Conservation (phyloP, 2,113 vertebrate species). For the Phocoena phocoena region DNA sequence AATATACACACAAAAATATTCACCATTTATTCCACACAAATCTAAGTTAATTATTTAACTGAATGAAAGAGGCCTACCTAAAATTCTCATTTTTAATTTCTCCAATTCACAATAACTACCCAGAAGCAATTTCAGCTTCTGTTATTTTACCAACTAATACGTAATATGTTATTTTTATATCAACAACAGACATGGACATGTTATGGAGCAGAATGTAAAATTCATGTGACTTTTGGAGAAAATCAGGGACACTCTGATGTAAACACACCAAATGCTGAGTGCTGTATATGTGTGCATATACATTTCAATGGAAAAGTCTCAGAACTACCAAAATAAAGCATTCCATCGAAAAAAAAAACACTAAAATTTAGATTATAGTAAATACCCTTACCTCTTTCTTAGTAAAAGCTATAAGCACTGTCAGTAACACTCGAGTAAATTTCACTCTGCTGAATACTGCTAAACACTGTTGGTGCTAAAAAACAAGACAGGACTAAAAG, state of each 20-base stretch:
- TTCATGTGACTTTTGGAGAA: neutral
- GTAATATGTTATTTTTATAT: neutral
- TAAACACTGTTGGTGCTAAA: conserved; percentile 94
- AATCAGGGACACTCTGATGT: neutral
- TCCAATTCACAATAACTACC: neutral
- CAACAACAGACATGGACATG: neutral
- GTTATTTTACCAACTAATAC: neutral
- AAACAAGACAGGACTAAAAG: conserved; percentile 33
- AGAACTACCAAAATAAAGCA: conserved; percentile 13
- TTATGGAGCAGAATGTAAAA: neutral
- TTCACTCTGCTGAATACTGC: conserved; percentile 96
- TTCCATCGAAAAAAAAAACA: neutral
- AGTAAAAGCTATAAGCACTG: conserved; percentile 94
- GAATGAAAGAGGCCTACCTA: neutral
- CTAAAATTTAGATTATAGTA: neutral
- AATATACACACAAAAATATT: neutral
- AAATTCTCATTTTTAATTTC: conserved; percentile 29
- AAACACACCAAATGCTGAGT: neutral
- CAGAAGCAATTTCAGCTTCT: conserved; percentile 6
- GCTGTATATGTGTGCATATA: neutral
- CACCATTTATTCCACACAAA: conserved; percentile 15
- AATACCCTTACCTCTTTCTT: conserved; percentile 92
- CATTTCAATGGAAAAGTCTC: neutral
- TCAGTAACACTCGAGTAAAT: conserved; percentile 93
- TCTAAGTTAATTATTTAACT: conserved; percentile 29